Conservation (phyloP, 2,113 vertebrate genomes). For the Petrocephalus microphthalmus region DNA sequence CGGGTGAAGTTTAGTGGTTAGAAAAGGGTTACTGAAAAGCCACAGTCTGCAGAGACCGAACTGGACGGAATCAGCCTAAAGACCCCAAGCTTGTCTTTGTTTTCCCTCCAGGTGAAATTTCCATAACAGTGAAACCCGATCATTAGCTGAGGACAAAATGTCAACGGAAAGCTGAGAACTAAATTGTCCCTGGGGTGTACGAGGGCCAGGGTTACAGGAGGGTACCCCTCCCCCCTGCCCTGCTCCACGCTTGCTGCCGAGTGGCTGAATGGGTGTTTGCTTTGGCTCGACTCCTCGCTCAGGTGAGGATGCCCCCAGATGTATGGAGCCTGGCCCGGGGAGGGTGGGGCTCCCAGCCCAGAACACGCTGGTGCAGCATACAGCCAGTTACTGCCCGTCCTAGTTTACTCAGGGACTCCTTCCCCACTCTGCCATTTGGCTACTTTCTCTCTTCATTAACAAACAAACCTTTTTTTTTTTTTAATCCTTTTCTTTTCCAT, state of each 20-base stretch:
- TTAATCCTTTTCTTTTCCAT: not conserved
- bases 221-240: not conserved
- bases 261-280: slow-evolving; percentile 19
- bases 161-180: slow-evolving; percentile 19
- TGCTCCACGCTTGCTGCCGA: not conserved
- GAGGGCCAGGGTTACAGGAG: slow-evolving; percentile 1
- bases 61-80: not conserved
- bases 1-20: not conserved
- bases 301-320: slow-evolving; percentile 25
- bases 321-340: not conserved
- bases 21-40: slow-evolving; percentile 1
- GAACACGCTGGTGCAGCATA: slow-evolving; percentile 16
- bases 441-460: slow-evolving; percentile 14
- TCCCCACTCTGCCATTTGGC: slow-evolving; percentile 25
- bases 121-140: slow-evolving; percentile 24
- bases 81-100: slow-evolving; percentile 8
- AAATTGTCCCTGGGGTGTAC: slow-evolving; percentile 16
- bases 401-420: slow-evolving; percentile 53
- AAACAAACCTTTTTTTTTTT: not conserved
- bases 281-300: not conserved
- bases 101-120: slow-evolving; percentile 25
- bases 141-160: slow-evolving; percentile 18
- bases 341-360: not conserved
- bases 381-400: slow-evolving; percentile 50
- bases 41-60: not conserved